Evolutionary conservation across 1,140 invertebrate genomes (phyloP).

Genomic region (Formica exsecta): DNA sequence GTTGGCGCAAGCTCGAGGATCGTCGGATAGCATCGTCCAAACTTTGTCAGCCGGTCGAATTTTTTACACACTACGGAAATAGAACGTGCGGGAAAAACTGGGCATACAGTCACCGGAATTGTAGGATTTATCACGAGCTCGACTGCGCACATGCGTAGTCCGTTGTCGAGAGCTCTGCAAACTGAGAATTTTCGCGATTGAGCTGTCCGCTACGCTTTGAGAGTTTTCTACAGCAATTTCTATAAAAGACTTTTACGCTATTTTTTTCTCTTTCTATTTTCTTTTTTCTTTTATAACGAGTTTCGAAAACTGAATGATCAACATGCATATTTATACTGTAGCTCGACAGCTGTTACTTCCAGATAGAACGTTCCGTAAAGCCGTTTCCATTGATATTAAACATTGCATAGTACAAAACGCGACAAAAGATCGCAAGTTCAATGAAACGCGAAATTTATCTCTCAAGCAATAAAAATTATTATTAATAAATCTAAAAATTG

Average conservation of each 20-base stretch:
- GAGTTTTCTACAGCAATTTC: constrained; percentile 36
- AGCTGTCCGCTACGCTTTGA: constrained; percentile 39
- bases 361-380: neutral
- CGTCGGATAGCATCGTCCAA: neutral
- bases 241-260: neutral
- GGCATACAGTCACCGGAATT: constrained; percentile 20
- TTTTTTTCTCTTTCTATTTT: neutral
- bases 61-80: constrained; percentile 34
- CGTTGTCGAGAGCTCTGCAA: constrained; percentile 20
- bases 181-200: constrained; percentile 53
- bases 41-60: constrained; percentile 42
- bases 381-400: neutral
- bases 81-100: constrained; percentile 49
- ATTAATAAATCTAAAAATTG: neutral
- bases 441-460: neutral
- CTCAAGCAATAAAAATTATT: neutral
- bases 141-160: constrained; percentile 2
- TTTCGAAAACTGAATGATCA: neutral
- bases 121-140: constrained; percentile 43
- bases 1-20: constrained; percentile 65
- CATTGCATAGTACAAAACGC: neutral
- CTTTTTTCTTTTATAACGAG: constrained; percentile 6
- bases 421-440: neutral
- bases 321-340: constrained; percentile 20
- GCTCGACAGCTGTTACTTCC: constrained; percentile 9